These are phyloP conservation scores for Spilogale gracilis DNA, from an alignment of 2,113 vertebrate species.

Conservation along the genomic window DNA sequence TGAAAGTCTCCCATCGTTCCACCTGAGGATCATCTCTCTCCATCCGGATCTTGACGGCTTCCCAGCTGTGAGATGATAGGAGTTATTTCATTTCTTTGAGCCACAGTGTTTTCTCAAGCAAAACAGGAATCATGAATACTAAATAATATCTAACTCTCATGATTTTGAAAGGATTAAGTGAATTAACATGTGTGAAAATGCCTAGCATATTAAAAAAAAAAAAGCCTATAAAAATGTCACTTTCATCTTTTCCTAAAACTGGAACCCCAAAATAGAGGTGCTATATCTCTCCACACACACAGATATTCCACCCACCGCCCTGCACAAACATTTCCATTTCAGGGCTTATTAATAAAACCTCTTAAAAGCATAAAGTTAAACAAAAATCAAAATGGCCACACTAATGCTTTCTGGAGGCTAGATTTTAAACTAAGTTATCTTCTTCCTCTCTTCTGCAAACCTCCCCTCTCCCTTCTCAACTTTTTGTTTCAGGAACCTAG, in stretches of 20 bases:
- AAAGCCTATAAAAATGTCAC: background rate
- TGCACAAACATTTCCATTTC: background rate
- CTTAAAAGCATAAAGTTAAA: background rate
- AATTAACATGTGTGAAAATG: conserved; percentile 6
- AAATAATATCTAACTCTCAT: background rate
- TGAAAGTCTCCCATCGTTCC: background rate
- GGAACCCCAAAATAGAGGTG: background rate
- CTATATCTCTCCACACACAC: background rate
- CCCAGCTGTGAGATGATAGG: background rate
- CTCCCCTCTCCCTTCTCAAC: background rate
- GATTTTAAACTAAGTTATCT: background rate
- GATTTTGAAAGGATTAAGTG: conserved; percentile 19
- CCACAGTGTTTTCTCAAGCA: background rate
- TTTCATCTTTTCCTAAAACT: background rate
- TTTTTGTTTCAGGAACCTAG: background rate
- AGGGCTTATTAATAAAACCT: background rate
- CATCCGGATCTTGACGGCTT: background rate
- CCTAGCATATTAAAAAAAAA: background rate
- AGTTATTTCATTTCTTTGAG: conserved; percentile 4
- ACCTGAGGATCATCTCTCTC: background rate
- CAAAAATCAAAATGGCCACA: background rate
- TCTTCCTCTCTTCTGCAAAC: background rate
- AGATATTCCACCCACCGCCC: background rate
- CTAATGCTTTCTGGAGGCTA: background rate
- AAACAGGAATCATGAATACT: background rate